These are phyloP conservation scores for Apomyelois bistriatella DNA, from an alignment of 2,888 invertebrate genomes.

Conservation along the genomic window DNA sequence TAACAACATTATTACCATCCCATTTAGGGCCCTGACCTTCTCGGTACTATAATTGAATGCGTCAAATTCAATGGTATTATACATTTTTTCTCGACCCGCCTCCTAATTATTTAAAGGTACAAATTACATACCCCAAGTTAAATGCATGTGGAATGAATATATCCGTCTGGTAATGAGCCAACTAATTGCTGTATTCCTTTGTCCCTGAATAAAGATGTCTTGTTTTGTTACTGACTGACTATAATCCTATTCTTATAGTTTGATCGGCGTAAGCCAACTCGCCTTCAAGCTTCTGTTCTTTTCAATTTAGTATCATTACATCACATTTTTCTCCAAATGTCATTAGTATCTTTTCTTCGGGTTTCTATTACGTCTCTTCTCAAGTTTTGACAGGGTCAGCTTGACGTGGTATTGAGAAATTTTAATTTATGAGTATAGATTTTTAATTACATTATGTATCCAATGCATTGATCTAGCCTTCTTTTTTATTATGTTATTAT, in stretches of 20 bases:
- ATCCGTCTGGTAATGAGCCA: constrained; percentile 30
- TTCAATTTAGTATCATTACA: constrained; percentile 41
- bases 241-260: constrained; percentile 19
- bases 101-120: constrained; percentile 37
- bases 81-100: constrained; percentile 27
- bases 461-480: neutral
- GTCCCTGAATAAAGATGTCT: constrained; percentile 16
- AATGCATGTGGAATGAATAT: constrained; percentile 23
- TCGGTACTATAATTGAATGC: constrained; percentile 25
- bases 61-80: constrained; percentile 24
- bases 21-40: constrained; percentile 24
- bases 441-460: neutral
- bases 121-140: constrained; percentile 34
- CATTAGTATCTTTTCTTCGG: constrained; percentile 15
- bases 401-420: neutral
- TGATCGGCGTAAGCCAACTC: constrained; percentile 32
- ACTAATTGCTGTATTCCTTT: constrained; percentile 28
- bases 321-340: constrained; percentile 27
- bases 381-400: neutral
- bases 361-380: neutral
- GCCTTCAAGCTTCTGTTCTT: constrained; percentile 31
- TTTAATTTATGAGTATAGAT: neutral
- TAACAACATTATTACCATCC: constrained; percentile 26
- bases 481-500: neutral
- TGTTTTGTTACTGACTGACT: neutral